Percentiles rank a stretch among this genome's conserved stretches.
These are phyloP conservation scores for Silurus glanis DNA, from an alignment of 2,113 vertebrate species.

Conservation along the genomic window DNA sequence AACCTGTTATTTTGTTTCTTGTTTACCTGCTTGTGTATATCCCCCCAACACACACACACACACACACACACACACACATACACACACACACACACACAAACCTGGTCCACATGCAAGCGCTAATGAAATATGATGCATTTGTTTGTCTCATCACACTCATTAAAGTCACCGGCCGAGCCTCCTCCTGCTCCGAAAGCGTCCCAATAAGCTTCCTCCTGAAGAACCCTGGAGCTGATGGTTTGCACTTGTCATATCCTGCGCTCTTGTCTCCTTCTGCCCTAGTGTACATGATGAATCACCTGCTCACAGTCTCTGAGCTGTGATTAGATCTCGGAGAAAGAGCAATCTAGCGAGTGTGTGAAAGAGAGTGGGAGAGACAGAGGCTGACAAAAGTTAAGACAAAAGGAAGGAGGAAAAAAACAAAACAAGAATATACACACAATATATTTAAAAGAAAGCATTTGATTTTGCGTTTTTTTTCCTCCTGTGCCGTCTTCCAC, in stretches of 20 bases:
- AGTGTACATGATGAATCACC: slow-evolving; percentile 38
- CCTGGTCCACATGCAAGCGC: neutral
- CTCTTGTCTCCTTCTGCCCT: slow-evolving; percentile 35
- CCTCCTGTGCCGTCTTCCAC: neutral
- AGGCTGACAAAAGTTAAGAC: slow-evolving; percentile 3
- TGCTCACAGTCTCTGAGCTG: slow-evolving; percentile 37
- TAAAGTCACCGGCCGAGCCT: slow-evolving; percentile 22
- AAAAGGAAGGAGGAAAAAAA: slow-evolving; percentile 11
- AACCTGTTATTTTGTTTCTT: slow-evolving; percentile 35
- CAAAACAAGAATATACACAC: neutral
- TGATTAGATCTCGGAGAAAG: slow-evolving; percentile 45
- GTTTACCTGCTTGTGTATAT: slow-evolving; percentile 36
- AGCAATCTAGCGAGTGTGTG: slow-evolving; percentile 31
- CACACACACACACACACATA: too few relatives aligned
- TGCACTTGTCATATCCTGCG: slow-evolving; percentile 32
- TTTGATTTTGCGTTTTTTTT: slow-evolving; percentile 9
- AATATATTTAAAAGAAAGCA: neutral
- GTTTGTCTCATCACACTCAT: slow-evolving; percentile 28
- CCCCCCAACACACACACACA: too few relatives aligned
- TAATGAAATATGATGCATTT: slow-evolving; percentile 10
- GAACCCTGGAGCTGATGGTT: slow-evolving; percentile 29
- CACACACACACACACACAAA: too few relatives aligned
- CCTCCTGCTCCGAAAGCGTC: neutral
- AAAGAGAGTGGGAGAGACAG: slow-evolving; percentile 3
- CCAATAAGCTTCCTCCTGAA: neutral